Evolutionary conservation across 1,140 invertebrate species (phyloP), one percentile per base, ranked within the genome.

Genomic region (Drosophila melanica): DNA sequence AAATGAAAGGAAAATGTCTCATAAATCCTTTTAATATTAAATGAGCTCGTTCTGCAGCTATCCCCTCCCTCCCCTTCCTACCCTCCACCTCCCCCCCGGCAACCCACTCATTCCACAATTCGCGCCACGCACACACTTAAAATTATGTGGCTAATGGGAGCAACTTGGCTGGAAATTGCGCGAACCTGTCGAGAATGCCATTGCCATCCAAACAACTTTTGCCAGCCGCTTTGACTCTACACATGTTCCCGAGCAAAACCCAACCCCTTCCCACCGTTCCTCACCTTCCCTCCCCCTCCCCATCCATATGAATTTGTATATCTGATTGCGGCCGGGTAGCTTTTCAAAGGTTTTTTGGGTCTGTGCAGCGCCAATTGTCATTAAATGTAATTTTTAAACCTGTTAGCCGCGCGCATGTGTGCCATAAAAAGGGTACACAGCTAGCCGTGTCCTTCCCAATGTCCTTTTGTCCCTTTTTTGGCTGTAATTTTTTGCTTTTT

Each of bases 1-100:
- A 87, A 87, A 87, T 87, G 84, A 87, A 87, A 87, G 84, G 84
- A 87, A 89, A 87, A 87, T 87, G 84, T 87, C 84, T 87, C 84
- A 87, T 87, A 87, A 87, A 87, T 87, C 84, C 84, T 87, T 87
- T 87, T 87, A 87, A 87, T 87, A 87, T 87, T 87, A 87, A 87
- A 87, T 89, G 84, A 87, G 84, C 84, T 87, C 79, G 69, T 76
- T 82, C 79, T 65, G 39, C 23, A 35, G n/a, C 45, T 27, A 10
- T 4, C 20, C 9, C 7, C 18, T n/a, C 12, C 20, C 16, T 50
- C 30, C 42, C 9, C 1, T n/a, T 11, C 9, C 37, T 44, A 18
- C 2, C 18, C 12, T 20, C 35, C 4, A 12, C 33, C 10, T 10
- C 33, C 30, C 3, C n/a, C 14, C 10, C 1, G 30, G 2, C 18